Conservation (phyloP, 2,888 invertebrate species). For the Julus scanicus region DNA sequence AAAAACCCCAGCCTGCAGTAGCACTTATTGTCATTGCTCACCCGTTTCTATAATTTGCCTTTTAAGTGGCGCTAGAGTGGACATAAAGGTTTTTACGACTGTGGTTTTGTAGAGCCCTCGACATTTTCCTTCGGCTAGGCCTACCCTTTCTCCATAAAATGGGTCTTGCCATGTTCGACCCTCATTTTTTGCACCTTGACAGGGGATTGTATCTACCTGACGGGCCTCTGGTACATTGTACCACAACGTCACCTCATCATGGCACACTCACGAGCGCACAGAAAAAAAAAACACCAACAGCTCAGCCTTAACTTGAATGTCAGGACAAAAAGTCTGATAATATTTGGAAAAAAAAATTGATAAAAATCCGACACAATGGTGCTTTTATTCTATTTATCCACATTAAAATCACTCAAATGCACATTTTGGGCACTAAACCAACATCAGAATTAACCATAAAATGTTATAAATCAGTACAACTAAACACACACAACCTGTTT, state of each 20-base stretch:
- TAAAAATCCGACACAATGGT: too few relatives aligned
- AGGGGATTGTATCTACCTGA: constrained; percentile 25
- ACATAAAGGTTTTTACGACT: constrained; percentile 43
- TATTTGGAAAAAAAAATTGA: not conserved
- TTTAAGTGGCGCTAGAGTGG: constrained; percentile 30
- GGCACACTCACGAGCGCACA: not conserved
- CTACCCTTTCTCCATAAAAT: constrained; percentile 9
- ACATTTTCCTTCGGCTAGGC: not conserved
- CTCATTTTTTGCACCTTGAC: constrained; percentile 45
- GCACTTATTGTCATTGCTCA: constrained; percentile 46
- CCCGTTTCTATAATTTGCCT: constrained; percentile 33
- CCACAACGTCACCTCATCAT: constrained; percentile 31
- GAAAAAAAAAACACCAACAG: not conserved
- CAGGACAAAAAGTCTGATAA: not conserved
- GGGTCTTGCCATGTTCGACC: constrained; percentile 26
- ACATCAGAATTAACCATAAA: too few relatives aligned
- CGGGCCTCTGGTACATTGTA: constrained; percentile 33
- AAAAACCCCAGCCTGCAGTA: not conserved
- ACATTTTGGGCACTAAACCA: too few relatives aligned
- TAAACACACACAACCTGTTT: too few relatives aligned
- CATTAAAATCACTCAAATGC: too few relatives aligned
- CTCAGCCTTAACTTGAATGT: not conserved
- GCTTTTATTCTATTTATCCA: too few relatives aligned
- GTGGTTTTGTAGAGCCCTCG: not conserved
- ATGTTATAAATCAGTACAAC: too few relatives aligned